Evolutionary conservation across 2,797 vertebrate genomes (phyloP).

Genomic region (Scleropages formosus): DNA sequence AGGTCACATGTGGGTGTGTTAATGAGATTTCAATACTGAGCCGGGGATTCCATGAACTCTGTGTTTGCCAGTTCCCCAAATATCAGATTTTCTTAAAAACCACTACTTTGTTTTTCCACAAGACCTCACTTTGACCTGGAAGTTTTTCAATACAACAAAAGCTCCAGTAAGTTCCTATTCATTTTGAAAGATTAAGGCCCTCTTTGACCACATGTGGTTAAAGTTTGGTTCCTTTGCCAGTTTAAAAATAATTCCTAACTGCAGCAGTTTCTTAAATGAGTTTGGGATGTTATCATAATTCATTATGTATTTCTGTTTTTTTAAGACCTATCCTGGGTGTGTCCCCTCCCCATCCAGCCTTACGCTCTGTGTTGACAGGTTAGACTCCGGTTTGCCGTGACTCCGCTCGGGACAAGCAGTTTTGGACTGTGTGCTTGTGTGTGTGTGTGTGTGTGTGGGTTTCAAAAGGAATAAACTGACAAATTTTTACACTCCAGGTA

Average conservation of each 20-base stretch:
- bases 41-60: conserved; percentile 1
- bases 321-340: too few relatives aligned
- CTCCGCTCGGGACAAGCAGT: too few relatives aligned
- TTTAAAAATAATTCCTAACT: conserved; percentile 46
- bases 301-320: conserved; percentile 66
- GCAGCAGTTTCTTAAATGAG: conserved; percentile 50
- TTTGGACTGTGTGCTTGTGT: too few relatives aligned
- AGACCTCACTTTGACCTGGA: conserved; percentile 50
- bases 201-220: conserved; percentile 50
- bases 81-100: conserved; percentile 18
- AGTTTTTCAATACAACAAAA: conserved; percentile 48
- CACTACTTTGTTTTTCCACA: conserved; percentile 45
- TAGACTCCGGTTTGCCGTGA: too few relatives aligned
- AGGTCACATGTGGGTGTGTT: conserved; percentile 2
- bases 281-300: conserved; percentile 52
- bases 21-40: conserved; percentile 27
- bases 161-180: conserved; percentile 49
- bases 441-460: too few relatives aligned
- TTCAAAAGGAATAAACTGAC: conserved; percentile 21
- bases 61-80: conserved; percentile 17
- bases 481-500: conserved; percentile 59
- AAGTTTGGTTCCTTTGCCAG: conserved; percentile 41
- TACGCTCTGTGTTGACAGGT: too few relatives aligned
- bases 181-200: conserved; percentile 41
- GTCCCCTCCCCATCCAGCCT: too few relatives aligned